Percentiles rank a stretch among this genome's conserved stretches.
Conservation (phyloP, 1,140 invertebrate genomes). For the Battus philenor region DNA sequence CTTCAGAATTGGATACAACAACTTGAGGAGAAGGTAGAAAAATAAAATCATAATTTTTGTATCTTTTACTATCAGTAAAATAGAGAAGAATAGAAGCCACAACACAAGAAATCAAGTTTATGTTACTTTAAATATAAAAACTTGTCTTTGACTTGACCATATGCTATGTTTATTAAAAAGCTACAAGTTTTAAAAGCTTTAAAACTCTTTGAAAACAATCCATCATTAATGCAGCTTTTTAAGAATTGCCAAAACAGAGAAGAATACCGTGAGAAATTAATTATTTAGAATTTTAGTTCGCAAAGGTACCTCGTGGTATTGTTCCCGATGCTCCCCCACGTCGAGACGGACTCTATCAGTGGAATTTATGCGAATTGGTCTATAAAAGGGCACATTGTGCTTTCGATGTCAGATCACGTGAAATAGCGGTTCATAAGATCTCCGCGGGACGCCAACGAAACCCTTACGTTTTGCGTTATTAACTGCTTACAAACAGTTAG, state of each 20-base stretch:
- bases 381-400: slow-evolving; percentile 20
- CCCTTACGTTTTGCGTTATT: slow-evolving; percentile 21
- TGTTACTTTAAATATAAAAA: too few relatives aligned
- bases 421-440: slow-evolving; percentile 20
- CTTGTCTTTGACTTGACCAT: too few relatives aligned
- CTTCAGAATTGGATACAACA: too few relatives aligned
- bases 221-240: background rate
- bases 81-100: too few relatives aligned
- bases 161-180: too few relatives aligned
- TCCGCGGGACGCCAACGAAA: slow-evolving; percentile 24
- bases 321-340: slow-evolving; percentile 23
- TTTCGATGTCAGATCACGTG: slow-evolving; percentile 28
- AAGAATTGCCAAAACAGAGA: background rate
- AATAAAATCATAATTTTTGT: too few relatives aligned
- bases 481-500: slow-evolving; percentile 7
- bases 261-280: slow-evolving; percentile 8
- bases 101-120: too few relatives aligned
- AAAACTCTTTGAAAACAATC: slow-evolving; percentile 4
- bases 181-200: too few relatives aligned
- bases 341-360: slow-evolving; percentile 28
- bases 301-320: slow-evolving; percentile 2
- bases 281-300: background rate
- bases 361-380: slow-evolving; percentile 45
- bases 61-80: too few relatives aligned
- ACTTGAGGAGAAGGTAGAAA: too few relatives aligned